Conservation (phyloP, 1,140 invertebrate species). For the Drosophila sturtevanti region DNA sequence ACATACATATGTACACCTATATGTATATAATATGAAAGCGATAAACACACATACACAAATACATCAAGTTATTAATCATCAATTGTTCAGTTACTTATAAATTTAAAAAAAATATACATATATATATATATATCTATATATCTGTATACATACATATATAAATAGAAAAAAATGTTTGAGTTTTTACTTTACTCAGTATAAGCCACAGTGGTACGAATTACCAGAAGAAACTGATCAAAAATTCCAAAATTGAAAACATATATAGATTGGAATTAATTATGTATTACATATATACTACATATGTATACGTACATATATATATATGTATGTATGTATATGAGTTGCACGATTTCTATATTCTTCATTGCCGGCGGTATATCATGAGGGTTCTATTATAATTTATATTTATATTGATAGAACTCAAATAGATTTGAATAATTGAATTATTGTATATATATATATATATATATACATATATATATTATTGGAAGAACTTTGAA, state of each 20-base stretch:
- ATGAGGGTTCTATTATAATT: too few relatives aligned
- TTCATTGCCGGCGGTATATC: too few relatives aligned
- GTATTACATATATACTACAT: background rate
- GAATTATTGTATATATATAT: background rate
- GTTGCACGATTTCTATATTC: background rate
- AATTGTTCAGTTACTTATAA: slow-evolving; percentile 17
- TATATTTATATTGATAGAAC: too few relatives aligned
- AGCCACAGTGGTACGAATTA: background rate
- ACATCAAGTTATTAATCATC: slow-evolving; percentile 20
- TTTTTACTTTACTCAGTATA: background rate
- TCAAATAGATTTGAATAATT: background rate
- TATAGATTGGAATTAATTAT: background rate
- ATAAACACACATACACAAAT: slow-evolving; percentile 73
- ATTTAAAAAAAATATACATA: slow-evolving; percentile 24
- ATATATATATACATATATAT: too few relatives aligned
- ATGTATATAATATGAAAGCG: slow-evolving; percentile 57
- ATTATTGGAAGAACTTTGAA: background rate
- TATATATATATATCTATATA: slow-evolving; percentile 44
- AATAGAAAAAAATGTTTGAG: slow-evolving; percentile 23
- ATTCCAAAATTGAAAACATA: background rate
- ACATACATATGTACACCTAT: slow-evolving; percentile 40
- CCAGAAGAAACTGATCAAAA: background rate
- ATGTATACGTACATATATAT: background rate
- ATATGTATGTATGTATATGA: background rate
- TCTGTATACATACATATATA: slow-evolving; percentile 47